Evolutionary conservation across 2,888 invertebrate species (phyloP).

Genomic region (Entomobrya multifasciata): DNA sequence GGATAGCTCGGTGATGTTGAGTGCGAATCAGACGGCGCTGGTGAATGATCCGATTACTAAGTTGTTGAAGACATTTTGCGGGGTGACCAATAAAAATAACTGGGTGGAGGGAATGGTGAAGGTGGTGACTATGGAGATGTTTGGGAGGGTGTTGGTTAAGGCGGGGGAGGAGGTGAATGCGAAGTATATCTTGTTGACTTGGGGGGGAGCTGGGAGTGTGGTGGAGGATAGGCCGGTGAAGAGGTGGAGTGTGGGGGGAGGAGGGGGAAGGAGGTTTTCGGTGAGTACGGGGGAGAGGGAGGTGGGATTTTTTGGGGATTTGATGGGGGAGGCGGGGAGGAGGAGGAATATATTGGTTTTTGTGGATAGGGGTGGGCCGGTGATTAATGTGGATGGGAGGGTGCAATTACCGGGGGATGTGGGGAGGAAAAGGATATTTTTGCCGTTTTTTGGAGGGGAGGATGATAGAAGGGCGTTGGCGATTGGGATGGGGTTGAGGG

Average conservation of each 20-base stretch:
- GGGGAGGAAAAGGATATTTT: constrained; percentile 50
- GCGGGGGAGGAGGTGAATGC: constrained; percentile 57
- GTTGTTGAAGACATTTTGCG: constrained; percentile 69
- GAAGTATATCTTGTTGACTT: constrained; percentile 68
- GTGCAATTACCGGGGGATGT: neutral
- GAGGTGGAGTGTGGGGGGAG: constrained; percentile 27
- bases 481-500: constrained; percentile 56
- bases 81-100: constrained; percentile 23
- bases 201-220: constrained; percentile 68
- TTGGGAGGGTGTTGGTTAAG: constrained; percentile 54
- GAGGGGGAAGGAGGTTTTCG: constrained; percentile 50
- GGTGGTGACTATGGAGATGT: constrained; percentile 67
- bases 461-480: constrained; percentile 71
- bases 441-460: constrained; percentile 73
- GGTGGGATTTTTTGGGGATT: constrained; percentile 64
- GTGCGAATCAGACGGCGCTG: constrained; percentile 60
- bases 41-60: constrained; percentile 72
- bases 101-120: constrained; percentile 61
- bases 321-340: constrained; percentile 11
- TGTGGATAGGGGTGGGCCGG: constrained; percentile 65
- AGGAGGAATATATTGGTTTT: constrained; percentile 49
- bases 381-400: constrained; percentile 7
- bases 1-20: constrained; percentile 72
- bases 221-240: constrained; percentile 33
- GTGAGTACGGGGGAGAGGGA: constrained; percentile 59